phyloP scores from a whole-genome alignment of 2,113 vertebrate species.

The Sterrhoptilus dennistouni region DNA sequence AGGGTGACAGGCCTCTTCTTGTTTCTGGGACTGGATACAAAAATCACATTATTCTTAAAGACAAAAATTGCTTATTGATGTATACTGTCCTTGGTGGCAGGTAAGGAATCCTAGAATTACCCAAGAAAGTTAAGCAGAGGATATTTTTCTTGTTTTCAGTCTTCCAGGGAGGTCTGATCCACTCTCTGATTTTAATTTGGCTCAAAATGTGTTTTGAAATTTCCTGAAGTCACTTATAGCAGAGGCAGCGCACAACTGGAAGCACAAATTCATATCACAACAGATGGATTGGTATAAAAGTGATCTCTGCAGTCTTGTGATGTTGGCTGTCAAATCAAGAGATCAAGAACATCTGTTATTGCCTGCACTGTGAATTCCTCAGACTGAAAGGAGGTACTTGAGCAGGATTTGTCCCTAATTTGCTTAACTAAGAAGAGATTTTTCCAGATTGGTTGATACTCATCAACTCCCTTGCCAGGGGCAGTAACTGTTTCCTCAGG shows the following conservation, averaged over 20 bases:
- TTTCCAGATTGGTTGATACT: background rate
- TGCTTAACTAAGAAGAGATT: background rate
- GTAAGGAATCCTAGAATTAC: background rate
- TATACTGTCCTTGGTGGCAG: background rate
- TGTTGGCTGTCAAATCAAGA: conserved; percentile 9
- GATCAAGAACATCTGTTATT: background rate
- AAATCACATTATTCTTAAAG: background rate
- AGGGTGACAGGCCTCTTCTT: background rate
- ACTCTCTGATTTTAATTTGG: background rate
- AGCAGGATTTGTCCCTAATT: background rate
- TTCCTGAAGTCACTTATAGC: background rate
- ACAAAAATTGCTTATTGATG: background rate
- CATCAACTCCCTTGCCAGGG: background rate
- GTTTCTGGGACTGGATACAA: background rate
- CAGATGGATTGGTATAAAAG: background rate
- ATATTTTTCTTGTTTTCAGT: background rate
- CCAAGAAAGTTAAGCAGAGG: background rate
- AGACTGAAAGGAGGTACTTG: background rate
- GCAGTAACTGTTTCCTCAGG: background rate
- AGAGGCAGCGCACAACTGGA: background rate
- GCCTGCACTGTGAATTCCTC: background rate
- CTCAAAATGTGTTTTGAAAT: background rate
- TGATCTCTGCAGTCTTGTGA: background rate
- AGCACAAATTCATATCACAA: background rate
- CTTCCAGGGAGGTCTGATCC: background rate